Evolutionary conservation across 2,113 vertebrate genomes (phyloP).

Genomic region (Ammospiza caudacuta): DNA sequence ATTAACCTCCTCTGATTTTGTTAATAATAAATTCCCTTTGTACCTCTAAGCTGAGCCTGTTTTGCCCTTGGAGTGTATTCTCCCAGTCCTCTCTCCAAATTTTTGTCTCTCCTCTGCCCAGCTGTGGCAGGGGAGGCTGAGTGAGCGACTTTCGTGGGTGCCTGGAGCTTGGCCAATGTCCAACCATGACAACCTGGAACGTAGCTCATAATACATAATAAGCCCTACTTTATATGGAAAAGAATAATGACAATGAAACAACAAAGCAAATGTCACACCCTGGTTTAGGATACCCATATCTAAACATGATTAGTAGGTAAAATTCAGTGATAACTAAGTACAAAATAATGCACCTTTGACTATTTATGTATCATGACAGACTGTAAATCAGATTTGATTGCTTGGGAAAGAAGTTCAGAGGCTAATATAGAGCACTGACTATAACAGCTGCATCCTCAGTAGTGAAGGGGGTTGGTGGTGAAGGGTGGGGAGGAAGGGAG

Average conservation of each 20-base stretch:
- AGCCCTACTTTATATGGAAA: neutral
- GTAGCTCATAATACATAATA: neutral
- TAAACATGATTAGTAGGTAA: neutral
- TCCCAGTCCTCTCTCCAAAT: neutral
- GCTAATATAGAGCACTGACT: neutral
- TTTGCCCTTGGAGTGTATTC: neutral
- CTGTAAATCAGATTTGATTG: neutral
- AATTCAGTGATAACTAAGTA: neutral
- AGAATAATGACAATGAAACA: neutral
- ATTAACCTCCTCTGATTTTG: neutral
- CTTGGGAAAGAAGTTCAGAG: neutral
- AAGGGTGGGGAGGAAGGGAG: neutral
- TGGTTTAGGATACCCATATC: neutral
- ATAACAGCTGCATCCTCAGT: neutral
- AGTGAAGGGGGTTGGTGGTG: accelerated
- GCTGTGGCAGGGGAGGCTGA: neutral
- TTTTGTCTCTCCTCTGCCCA: neutral
- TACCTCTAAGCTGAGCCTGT: neutral
- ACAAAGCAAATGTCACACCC: neutral
- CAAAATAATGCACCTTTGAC: neutral
- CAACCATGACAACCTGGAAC: neutral
- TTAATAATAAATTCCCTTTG: neutral
- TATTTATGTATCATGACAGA: neutral
- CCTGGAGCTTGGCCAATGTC: neutral
- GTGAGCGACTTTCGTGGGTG: accelerated